Evolutionary conservation across 2,113 vertebrate genomes (phyloP), one percentile per base, ranked within the genome.

Genomic region (Cettia cetti): DNA sequence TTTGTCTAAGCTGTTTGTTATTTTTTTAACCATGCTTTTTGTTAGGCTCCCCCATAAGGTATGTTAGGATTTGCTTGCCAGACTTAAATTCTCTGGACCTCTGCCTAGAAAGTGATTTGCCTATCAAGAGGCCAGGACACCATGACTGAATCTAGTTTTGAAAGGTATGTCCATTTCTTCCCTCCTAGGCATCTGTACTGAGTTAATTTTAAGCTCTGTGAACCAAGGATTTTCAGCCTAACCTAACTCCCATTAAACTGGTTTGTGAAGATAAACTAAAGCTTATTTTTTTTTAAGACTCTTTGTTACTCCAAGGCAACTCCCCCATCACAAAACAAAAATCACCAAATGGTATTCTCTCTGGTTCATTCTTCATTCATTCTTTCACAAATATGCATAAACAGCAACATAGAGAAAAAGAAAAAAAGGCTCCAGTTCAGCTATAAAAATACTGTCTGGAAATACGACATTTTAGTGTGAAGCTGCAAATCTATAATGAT

Each of bases 1-100:
- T 86, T 91, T 89, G 6, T 82, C 33, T 64, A 49, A 93, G 37
- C 28, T 82, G 31, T 71, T 76, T 50, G 9, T 70, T 92, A 75
- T 1, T 2, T 18, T 87, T 70, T 80, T 44, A 83, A 56, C 18
- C 12, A 47, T 15, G 21, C 14, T 59, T 82, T 93, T 77, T 2
- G 0, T 77, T 66, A 81, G 42, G 15, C 39, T 90, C 16, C 28
- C 39, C 33, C 0, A 0, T 28, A 50, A 65, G 5, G 6, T 54
- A 35, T 57, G 30, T 39, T 50, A 74, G 64, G 39, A 86, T 90
- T 90, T 0, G 0, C 33, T 56, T 72, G 26, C 42, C 50, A 50
- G 45, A 53, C 11, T 71, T 79, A 56, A 50, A 19, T 77, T 83
- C 40, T 49, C 50, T 90, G 50, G 82, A 82, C 45, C 19, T 61